phyloP scores from a whole-genome alignment of 2,888 invertebrate genomes.

The Maniola hyperantus region DNA sequence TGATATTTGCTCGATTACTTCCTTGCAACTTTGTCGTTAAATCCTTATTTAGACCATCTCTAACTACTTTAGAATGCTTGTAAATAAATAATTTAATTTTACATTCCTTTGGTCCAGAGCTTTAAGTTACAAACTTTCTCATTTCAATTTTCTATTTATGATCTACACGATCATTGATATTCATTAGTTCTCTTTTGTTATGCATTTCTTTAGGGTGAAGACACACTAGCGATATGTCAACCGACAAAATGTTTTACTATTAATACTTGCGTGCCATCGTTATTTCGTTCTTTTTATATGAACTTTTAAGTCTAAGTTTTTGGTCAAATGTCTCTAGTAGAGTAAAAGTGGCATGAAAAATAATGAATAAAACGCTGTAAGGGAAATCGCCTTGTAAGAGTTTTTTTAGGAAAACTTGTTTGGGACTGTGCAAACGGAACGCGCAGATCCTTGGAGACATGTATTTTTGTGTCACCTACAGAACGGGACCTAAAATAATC shows the following conservation, averaged over 20 bases:
- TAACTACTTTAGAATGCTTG: background rate
- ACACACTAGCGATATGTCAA: background rate
- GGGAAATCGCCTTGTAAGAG: background rate
- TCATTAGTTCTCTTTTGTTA: constrained; percentile 28
- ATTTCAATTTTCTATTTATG: constrained; percentile 23
- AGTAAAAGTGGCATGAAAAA: too few species aligned
- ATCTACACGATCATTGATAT: constrained; percentile 23
- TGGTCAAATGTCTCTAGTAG: too few species aligned
- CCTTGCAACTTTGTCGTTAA: too few species aligned
- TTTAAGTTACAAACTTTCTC: constrained; percentile 5
- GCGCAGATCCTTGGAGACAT: background rate
- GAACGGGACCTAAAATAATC: background rate
- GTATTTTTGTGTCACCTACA: background rate
- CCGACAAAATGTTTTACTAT: background rate
- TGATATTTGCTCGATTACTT: too few species aligned
- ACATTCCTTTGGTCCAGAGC: constrained; percentile 9
- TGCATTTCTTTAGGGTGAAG: constrained; percentile 2
- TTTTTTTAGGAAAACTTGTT: background rate
- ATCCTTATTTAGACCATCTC: too few species aligned
- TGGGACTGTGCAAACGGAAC: too few species aligned
- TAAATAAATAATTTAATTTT: constrained; percentile 1
- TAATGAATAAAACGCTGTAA: background rate
- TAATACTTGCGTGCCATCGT: background rate
- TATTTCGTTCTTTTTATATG: too few species aligned
- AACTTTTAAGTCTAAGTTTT: too few species aligned